These are phyloP conservation scores for Nemoura dubitans DNA, from an alignment of 2,888 invertebrate genomes.

Conservation along the genomic window DNA sequence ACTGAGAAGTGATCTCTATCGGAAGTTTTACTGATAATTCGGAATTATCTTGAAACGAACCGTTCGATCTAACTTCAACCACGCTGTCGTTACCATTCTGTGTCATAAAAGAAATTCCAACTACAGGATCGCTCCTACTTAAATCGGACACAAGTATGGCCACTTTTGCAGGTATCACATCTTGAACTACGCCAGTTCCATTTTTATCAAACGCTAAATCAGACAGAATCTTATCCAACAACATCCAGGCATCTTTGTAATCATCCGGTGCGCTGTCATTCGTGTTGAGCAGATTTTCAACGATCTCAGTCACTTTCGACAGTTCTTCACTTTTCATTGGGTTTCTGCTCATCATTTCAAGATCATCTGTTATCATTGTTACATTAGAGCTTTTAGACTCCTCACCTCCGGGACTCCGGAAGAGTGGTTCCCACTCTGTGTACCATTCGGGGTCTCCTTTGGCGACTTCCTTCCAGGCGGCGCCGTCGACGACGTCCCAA, in stretches of 20 bases:
- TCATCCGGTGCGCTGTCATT: not conserved
- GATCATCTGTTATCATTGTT: too few species aligned
- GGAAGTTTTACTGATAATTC: too few species aligned
- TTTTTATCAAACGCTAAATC: not conserved
- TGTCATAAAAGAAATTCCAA: not conserved
- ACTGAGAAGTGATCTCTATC: too few species aligned
- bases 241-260: too few species aligned
- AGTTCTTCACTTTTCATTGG: not conserved
- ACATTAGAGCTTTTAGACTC: too few species aligned
- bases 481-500: slow-evolving; percentile 8
- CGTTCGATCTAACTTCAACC: too few species aligned
- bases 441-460: not conserved
- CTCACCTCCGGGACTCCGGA: too few species aligned
- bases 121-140: not conserved
- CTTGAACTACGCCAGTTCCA: not conserved
- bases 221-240: not conserved
- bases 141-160: slow-evolving; percentile 27
- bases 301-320: not conserved
- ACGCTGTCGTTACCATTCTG: too few species aligned
- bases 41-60: too few species aligned
- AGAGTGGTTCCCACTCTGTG: not conserved
- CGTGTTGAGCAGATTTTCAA: not conserved
- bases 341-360: not conserved
- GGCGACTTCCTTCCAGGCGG: not conserved
- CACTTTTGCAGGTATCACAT: not conserved